Base-by-base conservation (phyloP, 1,140 invertebrate species). In the Apis dorsata region DNA sequence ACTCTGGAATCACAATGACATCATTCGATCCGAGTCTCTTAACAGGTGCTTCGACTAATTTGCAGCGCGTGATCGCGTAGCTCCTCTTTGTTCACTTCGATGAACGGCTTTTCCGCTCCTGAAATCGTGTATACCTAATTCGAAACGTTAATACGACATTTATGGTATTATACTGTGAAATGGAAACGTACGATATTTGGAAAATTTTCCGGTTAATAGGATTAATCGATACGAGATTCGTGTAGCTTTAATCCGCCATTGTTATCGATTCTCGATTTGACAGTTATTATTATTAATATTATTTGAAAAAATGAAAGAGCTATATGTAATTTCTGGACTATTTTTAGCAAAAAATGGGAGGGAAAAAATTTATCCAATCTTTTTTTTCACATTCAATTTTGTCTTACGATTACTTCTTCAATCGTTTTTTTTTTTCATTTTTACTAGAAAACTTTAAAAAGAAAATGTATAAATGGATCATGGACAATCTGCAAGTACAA, bases 51-150 rank as follows among this genome's bases (percentile, higher is more conserved):
- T 92, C 89, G 65, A 73, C 66, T 68, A 91, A 78, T 87, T 86
- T 89, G 80, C 92, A 92, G 24, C 89, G 91, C 66, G 84, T 81
- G 55, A 75, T 77, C 5, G 91, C 24, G 90, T 75, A 83, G 85
- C 72, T 91, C 88, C 66, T 91, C 90, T 71, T 82, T 80, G 77
- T 69, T 87, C 59, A 88, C 63, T 68, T 90, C 90, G 15, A 88
- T n/a, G 12, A 74, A 80, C 57, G 89, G 84, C 60, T 86, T 88
- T 84, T 90, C 90, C 69, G 81, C 80, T 19, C 70, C 44, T 21
- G 72, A 70, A 66, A 91, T 78, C 60, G 86, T 72, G 79, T 89
- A 88, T 9, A 88, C 77, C 90, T 91, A 65, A 83, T 78, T 53
- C 49, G 17, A 28, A 24, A 55, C 73, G 62, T 57, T 75, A 80